A percentile compares a stretch with the other conserved stretches of the same genome.
Conservation (phyloP, 2,888 invertebrate species). For the Scaptomyza cyrtandrae region DNA sequence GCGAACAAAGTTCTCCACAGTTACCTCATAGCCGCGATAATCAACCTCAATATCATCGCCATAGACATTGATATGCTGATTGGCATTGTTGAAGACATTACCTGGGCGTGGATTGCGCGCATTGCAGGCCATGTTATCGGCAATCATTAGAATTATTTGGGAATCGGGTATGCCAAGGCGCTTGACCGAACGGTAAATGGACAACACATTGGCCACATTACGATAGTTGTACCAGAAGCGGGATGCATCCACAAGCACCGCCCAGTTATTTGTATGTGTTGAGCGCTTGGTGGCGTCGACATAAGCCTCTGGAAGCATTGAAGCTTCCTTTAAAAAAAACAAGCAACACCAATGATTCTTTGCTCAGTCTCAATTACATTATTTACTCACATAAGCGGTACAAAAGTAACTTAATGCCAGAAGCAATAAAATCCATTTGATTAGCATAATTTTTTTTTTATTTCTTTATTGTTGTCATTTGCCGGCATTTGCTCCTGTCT, state of each 20-base stretch:
- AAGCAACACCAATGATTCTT: not conserved
- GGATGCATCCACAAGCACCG: constrained; percentile 98
- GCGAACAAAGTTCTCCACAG: constrained; percentile 99
- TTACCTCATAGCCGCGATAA: constrained; percentile 97
- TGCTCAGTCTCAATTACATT: not conserved
- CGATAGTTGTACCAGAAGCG: constrained; percentile 99
- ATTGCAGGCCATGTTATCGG: constrained; percentile 99
- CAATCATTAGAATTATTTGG: constrained; percentile 99
- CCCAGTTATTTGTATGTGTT: too few species aligned
- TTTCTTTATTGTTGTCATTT: constrained; percentile 13
- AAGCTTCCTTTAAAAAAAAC: constrained; percentile 30
- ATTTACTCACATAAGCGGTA: constrained; percentile 31
- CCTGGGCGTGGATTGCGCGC: constrained; percentile 98
- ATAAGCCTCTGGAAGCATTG: too few species aligned
- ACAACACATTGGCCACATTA: constrained; percentile 99
- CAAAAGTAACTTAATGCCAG: constrained; percentile 13
- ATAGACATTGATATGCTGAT: constrained; percentile 99
- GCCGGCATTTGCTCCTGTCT: constrained; percentile 29
- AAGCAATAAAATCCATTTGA: constrained; percentile 19
- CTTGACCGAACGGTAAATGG: constrained; percentile 99
- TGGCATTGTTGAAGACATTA: constrained; percentile 98
- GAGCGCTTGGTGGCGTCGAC: too few species aligned
- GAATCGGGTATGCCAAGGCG: constrained; percentile 99
- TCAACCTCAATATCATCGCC: constrained; percentile 99
- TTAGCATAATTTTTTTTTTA: constrained; percentile 28